Conservation (phyloP, 1,140 invertebrate species). For the Megalopta genalis region DNA sequence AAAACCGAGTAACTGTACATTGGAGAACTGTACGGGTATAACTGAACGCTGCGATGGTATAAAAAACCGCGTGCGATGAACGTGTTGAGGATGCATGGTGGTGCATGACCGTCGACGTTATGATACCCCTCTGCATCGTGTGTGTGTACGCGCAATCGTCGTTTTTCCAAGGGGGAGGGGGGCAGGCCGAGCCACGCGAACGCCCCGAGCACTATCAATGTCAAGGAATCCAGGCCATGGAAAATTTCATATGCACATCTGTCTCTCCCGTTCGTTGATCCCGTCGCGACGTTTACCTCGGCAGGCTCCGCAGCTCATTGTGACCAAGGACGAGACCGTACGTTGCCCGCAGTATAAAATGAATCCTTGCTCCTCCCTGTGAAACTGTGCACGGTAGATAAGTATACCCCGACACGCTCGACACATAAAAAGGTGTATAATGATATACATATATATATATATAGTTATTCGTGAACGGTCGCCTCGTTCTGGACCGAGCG, state of each 20-base stretch:
- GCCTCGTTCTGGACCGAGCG: no score
- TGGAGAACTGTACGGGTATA: no score
- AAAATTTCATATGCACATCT: neutral
- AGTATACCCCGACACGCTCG: conserved; percentile 9
- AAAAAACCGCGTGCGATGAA: no score
- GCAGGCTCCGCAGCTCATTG: conserved; percentile 51
- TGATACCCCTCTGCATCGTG: no score
- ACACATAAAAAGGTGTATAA: neutral
- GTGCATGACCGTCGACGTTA: neutral
- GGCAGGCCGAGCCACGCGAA: neutral
- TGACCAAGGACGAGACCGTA: conserved; percentile 57
- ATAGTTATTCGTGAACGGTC: no score
- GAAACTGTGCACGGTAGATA: neutral
- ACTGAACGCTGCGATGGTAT: no score
- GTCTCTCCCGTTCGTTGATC: no score
- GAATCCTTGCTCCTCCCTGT: neutral
- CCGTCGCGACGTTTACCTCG: conserved; percentile 53
- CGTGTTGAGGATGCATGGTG: neutral
- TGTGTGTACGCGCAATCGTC: no score
- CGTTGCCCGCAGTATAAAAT: conserved; percentile 11
- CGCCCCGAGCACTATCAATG: neutral
- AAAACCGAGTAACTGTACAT: no score
- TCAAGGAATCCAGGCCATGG: neutral
- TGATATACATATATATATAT: neutral
- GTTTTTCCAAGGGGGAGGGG: no score